Evolutionary conservation across 2,113 vertebrate species (phyloP).

Genomic region (Peucedramus taeniatus): DNA sequence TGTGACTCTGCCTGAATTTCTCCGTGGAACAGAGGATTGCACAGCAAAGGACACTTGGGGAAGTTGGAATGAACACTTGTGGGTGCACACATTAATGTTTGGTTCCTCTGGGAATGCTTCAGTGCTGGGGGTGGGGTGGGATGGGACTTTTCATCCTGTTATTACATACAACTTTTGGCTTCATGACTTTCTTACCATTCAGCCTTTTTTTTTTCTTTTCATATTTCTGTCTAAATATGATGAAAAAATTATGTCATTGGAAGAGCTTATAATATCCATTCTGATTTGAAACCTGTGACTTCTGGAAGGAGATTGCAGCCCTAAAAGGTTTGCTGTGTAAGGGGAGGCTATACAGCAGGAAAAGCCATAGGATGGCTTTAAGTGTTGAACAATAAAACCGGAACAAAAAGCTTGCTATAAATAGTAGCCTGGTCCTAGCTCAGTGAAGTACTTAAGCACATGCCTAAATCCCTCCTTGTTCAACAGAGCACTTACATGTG

Average conservation of each 20-base stretch:
- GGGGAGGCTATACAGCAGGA: not conserved
- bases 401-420: slow-evolving; percentile 46
- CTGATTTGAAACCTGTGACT: not conserved
- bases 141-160: not conserved
- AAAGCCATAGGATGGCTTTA: slow-evolving; percentile 10
- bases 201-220: not conserved
- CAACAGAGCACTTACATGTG: slow-evolving; percentile 16
- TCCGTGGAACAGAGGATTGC: not conserved
- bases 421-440: slow-evolving; percentile 12
- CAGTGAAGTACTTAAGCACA: slow-evolving; percentile 44
- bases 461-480: slow-evolving; percentile 42
- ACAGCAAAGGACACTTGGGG: not conserved
- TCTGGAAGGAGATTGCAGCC: not conserved
- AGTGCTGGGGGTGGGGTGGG: not conserved
- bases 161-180: not conserved
- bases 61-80: not conserved
- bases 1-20: not conserved
- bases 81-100: not conserved
- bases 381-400: slow-evolving; percentile 28
- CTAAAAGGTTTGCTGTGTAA: not conserved
- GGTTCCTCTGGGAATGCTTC: not conserved
- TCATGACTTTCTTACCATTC: not conserved
- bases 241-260: not conserved
- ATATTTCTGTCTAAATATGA: not conserved
- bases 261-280: not conserved